Evolutionary conservation across 2,797 vertebrate species (phyloP), one percentile per base, ranked within the genome.

Genomic region (Silurus aristotelis): DNA sequence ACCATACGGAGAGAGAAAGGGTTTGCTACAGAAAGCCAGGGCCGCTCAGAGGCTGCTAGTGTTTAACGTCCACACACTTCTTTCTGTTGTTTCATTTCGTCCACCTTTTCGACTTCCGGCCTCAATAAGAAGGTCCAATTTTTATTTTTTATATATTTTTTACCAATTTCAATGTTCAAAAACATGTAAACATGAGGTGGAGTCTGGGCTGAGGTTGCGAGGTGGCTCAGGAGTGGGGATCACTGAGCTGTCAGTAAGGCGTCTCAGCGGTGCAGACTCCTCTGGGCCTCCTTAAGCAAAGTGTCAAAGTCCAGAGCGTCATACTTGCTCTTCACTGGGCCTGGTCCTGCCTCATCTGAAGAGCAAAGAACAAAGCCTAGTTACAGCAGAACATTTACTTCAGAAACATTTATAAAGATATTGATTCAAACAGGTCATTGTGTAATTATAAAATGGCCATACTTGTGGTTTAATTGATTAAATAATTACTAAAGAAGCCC

Each of bases 271-370:
- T 97, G 98, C 93, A 99, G 95, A 93, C 97, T 99, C 93, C 96
- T 96, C 95, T 99, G 98, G 90, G 98, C 98, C 93, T 99, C 98
- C 93, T 98, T 98, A 93, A 99, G 96, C 92, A 99, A 96, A 92
- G 97, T 97, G 95, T 99, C 98, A 86, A 99, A 99, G 97, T 99
- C 98, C 96, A 99, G 96, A 88, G 97, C 96, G 90, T 99, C 97
- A 0, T 98, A 99, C 93, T 99, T 99, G 96, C 96, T 99, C 94
- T 98, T 99, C 91, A 97, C 93, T 0, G 97, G 94, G 0, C 96
- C 94, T 0, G 95, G 95, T 83, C 95, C 95, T 0, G 95, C 95
- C 89, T 96, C 98, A 87, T 99, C 98, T 87, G 81, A 31, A 83
- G 4, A 61, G 56, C 67, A 14, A 83, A 73, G 85, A 27, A 85